Evolutionary conservation across 2,888 invertebrate genomes (phyloP).

Genomic region (Mycalesis mineus): DNA sequence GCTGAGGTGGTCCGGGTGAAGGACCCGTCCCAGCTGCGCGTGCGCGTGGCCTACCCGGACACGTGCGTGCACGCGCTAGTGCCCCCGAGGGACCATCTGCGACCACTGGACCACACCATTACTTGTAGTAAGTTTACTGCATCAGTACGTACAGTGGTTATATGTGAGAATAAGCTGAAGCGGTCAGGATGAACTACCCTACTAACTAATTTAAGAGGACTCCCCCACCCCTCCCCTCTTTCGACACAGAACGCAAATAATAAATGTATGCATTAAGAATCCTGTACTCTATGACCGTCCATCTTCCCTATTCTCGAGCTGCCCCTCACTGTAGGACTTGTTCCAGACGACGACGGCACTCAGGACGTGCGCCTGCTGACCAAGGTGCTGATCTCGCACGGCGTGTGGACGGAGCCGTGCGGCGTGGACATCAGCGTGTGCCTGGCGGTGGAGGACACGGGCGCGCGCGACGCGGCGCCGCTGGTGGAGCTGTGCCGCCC

Average conservation of each 20-base stretch:
- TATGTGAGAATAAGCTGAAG: too few relatives aligned
- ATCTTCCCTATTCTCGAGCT: too few relatives aligned
- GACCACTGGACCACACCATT: conserved; percentile 80
- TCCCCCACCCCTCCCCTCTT: too few relatives aligned
- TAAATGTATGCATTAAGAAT: too few relatives aligned
- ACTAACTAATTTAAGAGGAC: too few relatives aligned
- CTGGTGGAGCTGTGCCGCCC: conserved; percentile 89
- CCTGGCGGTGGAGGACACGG: conserved; percentile 81
- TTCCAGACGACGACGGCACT: conserved; percentile 73
- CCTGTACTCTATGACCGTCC: too few relatives aligned
- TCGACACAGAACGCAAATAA: too few relatives aligned
- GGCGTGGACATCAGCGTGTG: conserved; percentile 92
- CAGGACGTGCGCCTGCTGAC: conserved; percentile 86
- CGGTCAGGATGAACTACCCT: too few relatives aligned
- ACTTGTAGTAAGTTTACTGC: conserved; percentile 47
- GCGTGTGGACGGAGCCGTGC: conserved; percentile 95
- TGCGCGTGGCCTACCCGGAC: conserved; percentile 93
- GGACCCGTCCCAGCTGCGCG: conserved; percentile 73
- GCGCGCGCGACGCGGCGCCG: conserved; percentile 62
- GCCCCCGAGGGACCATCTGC: conserved; percentile 87
- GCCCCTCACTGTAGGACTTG: neutral
- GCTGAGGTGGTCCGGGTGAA: conserved; percentile 90
- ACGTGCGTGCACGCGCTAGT: conserved; percentile 90
- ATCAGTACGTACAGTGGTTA: too few relatives aligned
- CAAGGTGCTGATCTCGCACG: conserved; percentile 92